Evolutionary conservation across 2,113 vertebrate species (phyloP).

Genomic region (Genyomyrus donnyi): DNA sequence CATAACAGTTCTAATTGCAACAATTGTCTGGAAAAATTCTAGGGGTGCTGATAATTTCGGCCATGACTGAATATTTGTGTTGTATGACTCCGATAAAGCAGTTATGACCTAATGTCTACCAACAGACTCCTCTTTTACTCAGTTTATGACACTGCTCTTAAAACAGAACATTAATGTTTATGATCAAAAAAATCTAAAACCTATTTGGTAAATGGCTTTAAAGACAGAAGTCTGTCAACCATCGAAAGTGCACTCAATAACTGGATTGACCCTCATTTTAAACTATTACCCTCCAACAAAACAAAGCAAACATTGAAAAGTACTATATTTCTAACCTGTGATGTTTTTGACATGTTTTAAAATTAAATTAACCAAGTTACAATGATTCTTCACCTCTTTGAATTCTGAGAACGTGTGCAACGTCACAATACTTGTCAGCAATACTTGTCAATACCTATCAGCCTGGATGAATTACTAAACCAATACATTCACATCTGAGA

Average conservation of each 20-base stretch:
- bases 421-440: neutral
- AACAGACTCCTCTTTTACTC: neutral
- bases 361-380: neutral
- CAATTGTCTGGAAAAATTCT: no score
- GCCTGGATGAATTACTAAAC: neutral
- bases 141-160: neutral
- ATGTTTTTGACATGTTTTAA: neutral
- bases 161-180: neutral
- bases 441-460: neutral
- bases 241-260: neutral
- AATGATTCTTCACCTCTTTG: neutral
- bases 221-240: neutral
- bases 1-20: no score
- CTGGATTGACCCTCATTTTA: neutral
- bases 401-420: neutral
- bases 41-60: no score
- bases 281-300: neutral
- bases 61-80: neutral
- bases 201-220: neutral
- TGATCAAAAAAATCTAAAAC: neutral
- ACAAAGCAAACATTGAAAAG: neutral
- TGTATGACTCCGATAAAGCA: neutral
- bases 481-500: neutral
- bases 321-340: neutral
- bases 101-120: neutral